Percentiles rank a stretch among this genome's conserved stretches.
Evolutionary conservation across 2,113 vertebrate genomes (phyloP).

Genomic region (Dromiciops gliroides): DNA sequence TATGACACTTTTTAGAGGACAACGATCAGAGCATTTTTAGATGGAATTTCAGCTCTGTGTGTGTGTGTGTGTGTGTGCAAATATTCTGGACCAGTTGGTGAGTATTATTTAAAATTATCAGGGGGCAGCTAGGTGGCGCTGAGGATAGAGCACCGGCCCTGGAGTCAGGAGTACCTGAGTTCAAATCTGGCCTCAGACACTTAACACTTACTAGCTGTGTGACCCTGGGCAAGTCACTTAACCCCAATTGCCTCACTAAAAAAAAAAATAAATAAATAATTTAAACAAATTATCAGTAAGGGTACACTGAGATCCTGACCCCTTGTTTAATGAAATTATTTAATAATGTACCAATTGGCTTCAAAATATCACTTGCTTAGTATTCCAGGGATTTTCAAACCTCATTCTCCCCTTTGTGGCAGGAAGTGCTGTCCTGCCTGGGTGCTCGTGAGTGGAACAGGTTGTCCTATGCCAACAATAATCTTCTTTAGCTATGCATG

Average conservation of each 20-base stretch:
- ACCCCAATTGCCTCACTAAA: too few relatives aligned
- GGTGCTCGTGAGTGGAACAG: neutral
- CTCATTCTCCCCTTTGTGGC: neutral
- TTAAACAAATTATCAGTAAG: neutral
- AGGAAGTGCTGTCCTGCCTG: neutral
- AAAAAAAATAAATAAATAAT: too few relatives aligned
- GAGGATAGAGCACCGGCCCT: too few relatives aligned
- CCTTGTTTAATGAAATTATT: neutral
- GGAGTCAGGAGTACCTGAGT: too few relatives aligned
- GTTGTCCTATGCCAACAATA: neutral
- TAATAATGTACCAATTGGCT: neutral
- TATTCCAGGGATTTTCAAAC: neutral
- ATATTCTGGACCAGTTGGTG: neutral
- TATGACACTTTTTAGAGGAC: neutral
- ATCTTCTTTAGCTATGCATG: neutral
- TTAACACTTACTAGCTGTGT: too few relatives aligned
- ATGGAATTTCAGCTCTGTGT: neutral
- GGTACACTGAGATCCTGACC: neutral
- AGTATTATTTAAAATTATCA: neutral
- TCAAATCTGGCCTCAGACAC: too few relatives aligned
- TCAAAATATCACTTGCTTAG: neutral
- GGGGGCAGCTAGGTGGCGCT: too few relatives aligned
- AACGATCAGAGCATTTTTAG: neutral
- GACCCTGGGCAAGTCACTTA: too few relatives aligned
- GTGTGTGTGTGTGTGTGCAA: too few relatives aligned